Percentiles rank a stretch among this genome's conserved stretches.
Conservation (phyloP, 92 coral and sea anemone species). For the Meandrina meandrites region DNA sequence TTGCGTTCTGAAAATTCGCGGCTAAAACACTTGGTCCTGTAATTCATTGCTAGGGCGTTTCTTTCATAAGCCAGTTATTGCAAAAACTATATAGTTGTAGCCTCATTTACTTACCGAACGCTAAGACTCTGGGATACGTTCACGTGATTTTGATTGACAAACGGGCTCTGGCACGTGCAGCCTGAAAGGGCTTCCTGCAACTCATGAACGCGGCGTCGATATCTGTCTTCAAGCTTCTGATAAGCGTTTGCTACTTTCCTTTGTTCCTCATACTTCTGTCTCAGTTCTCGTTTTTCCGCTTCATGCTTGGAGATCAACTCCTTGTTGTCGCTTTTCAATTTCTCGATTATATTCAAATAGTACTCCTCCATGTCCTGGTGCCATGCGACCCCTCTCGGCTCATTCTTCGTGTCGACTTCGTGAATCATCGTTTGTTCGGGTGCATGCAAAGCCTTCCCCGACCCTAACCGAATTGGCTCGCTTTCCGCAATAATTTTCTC, state of each 20-base stretch:
- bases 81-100: background rate
- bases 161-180: conserved; percentile 83
- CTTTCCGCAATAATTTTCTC: conserved; percentile 13
- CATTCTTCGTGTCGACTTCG: conserved; percentile 25
- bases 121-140: conserved; percentile 21
- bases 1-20: too few relatives aligned
- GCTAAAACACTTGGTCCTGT: background rate
- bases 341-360: conserved; percentile 70
- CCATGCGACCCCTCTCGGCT: conserved; percentile 14
- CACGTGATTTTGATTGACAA: conserved; percentile 35
- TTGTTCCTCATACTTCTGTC: conserved; percentile 93
- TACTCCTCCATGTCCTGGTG: conserved; percentile 57
- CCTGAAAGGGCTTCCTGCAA: conserved; percentile 88
- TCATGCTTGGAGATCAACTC: conserved; percentile 78
- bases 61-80: background rate
- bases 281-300: conserved; percentile 79
- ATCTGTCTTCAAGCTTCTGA: conserved; percentile 97
- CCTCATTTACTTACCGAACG: conserved; percentile 10
- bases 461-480: conserved; percentile 12
- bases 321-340: conserved; percentile 70
- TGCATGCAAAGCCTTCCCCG: conserved; percentile 19
- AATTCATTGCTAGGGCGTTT: background rate
- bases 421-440: conserved; percentile 17
- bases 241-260: conserved; percentile 98
- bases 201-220: conserved; percentile 93